Evolutionary conservation across 2,113 vertebrate species (phyloP).

Genomic region (Mormoops blainvillei): DNA sequence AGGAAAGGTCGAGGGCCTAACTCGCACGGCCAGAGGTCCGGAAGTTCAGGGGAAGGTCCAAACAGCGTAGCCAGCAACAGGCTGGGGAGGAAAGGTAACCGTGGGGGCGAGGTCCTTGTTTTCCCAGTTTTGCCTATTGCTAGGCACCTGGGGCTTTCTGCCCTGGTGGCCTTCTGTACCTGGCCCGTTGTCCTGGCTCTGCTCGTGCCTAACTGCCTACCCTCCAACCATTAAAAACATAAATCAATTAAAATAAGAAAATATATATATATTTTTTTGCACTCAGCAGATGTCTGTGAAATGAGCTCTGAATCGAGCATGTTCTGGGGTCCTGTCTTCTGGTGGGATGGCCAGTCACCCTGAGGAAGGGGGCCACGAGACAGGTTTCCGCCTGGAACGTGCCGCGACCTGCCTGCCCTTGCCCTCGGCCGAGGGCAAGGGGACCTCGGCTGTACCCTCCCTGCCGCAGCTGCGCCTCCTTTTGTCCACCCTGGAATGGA

Average conservation of each 20-base stretch:
- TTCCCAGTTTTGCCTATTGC: background rate
- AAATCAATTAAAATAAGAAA: no score
- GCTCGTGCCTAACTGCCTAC: no score
- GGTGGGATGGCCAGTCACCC: background rate
- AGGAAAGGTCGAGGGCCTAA: no score
- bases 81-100: background rate
- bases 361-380: background rate
- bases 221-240: no score
- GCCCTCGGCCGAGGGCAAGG: no score
- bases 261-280: no score
- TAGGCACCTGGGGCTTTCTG: background rate
- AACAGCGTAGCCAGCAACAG: background rate
- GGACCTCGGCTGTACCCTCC: no score
- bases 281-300: background rate
- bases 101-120: background rate
- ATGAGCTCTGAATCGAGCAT: background rate
- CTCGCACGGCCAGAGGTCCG: no score
- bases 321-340: background rate
- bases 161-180: background rate
- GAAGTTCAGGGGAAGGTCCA: background rate
- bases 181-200: background rate
- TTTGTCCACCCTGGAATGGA: background rate
- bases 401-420: background rate
- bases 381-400: background rate
- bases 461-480: background rate